Evolutionary conservation across 2,797 vertebrate species (phyloP), one percentile per base, ranked within the genome.

Genomic region (Poliocrania exsul): DNA sequence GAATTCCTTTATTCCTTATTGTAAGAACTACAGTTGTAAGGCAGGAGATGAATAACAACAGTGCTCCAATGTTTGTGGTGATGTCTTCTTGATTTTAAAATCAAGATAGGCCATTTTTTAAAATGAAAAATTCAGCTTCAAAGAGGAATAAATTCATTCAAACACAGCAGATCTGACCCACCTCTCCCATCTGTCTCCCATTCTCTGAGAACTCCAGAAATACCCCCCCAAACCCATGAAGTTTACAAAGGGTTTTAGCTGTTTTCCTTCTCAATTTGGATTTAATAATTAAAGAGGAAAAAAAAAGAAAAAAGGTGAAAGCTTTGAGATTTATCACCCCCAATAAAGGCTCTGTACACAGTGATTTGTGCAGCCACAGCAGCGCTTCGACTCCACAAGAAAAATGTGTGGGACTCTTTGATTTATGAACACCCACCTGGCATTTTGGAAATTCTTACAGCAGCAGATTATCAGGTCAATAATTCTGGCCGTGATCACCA

Each of bases 221-320:
- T 23, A 6, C 6, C 1, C 42, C 3, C 40, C 29, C 24, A 13
- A 54, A 67, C 21, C 5, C 33, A 5, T 0, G 11, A 51, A 28
- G 20, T n/a, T 66, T 9, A 21, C 44, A 57, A 37, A 61, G 26
- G 33, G 5, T 19, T 77, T 47, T 28, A 51, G 35, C 21, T 6
- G 1, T 42, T 60, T 35, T n/a, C 54, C 54, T 80, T 13, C 80
- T 66, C 14, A 5, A 14, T 6, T 54, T 31, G 50, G 56, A 25
- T 74, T 92, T 12, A 91, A 94, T 88, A 72, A 92, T 91, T 85
- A 47, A 94, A 74, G 62, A 6, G 9, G 35, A 20, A 19, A 24
- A 5, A 16, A 7, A 16, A 10, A 16, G 19, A 24, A 20, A 23
- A 7, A 18, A 46, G 46, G 82, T 51, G 89, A 86, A 85, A 90